phyloP scores from a whole-genome alignment of 2,888 invertebrate genomes.

The Incurvaria masculella region DNA sequence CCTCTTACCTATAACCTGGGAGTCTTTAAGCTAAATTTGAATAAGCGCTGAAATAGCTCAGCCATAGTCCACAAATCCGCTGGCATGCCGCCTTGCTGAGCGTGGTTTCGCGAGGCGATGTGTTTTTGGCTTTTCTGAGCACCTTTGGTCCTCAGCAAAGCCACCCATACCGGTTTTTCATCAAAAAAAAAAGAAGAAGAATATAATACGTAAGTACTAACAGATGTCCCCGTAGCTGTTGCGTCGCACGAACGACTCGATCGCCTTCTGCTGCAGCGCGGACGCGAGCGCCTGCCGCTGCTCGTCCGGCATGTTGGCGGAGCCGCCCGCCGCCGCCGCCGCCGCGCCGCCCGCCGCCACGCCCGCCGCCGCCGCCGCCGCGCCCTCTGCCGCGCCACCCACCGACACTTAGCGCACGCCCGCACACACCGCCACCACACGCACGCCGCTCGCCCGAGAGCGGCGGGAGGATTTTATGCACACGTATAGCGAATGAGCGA shows the following conservation, averaged over 20 bases:
- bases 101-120: too few species aligned
- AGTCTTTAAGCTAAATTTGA: too few species aligned
- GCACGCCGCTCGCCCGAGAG: neutral
- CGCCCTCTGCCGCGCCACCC: neutral
- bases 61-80: too few species aligned
- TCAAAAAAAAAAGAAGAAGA: slow-evolving; percentile 6
- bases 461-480: too few species aligned
- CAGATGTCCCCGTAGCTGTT: slow-evolving; percentile 75
- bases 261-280: slow-evolving; percentile 50
- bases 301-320: slow-evolving; percentile 53
- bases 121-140: too few species aligned
- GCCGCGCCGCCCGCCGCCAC: slow-evolving; percentile 24
- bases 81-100: too few species aligned
- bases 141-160: too few species aligned
- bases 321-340: slow-evolving; percentile 34
- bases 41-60: neutral
- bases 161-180: too few species aligned
- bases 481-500: too few species aligned
- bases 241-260: slow-evolving; percentile 66
- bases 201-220: slow-evolving; percentile 34
- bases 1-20: too few species aligned
- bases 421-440: neutral
- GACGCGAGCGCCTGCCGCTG: slow-evolving; percentile 45
- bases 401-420: neutral
- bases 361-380: neutral